phyloP scores from a whole-genome alignment of 2,113 vertebrate genomes.

The Gopherus evgoodei region DNA sequence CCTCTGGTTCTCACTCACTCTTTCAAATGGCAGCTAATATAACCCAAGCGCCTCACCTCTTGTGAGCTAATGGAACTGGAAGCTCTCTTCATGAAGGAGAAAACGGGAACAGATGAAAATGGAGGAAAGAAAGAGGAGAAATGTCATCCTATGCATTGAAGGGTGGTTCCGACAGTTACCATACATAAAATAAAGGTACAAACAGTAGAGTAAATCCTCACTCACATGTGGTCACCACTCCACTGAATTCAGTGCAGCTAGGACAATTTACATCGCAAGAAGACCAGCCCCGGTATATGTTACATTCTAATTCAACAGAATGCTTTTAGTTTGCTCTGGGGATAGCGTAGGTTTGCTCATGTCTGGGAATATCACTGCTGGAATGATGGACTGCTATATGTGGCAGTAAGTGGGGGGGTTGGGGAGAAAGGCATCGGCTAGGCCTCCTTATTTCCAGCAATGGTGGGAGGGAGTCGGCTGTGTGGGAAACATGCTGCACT shows the following conservation, averaged over 20 bases:
- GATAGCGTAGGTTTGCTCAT: slow-evolving; percentile 21
- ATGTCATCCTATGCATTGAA: background rate
- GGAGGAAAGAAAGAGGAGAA: background rate
- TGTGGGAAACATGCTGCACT: slow-evolving; percentile 80
- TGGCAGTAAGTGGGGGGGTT: slow-evolving; percentile 55
- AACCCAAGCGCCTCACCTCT: background rate
- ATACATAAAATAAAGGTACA: background rate
- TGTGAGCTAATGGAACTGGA: background rate
- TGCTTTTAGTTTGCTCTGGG: background rate
- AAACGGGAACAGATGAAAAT: background rate
- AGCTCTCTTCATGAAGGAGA: background rate
- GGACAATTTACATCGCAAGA: slow-evolving; percentile 53
- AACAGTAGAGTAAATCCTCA: background rate
- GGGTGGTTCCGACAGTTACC: background rate
- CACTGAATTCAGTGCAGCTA: slow-evolving; percentile 9
- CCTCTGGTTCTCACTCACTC: background rate
- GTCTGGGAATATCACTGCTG: background rate
- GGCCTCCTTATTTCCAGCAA: slow-evolving; percentile 66
- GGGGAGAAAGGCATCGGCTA: slow-evolving; percentile 44
- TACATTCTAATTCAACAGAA: slow-evolving; percentile 32
- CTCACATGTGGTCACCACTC: background rate
- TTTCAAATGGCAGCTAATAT: background rate
- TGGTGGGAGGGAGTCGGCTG: slow-evolving; percentile 78
- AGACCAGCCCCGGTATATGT: slow-evolving; percentile 42
- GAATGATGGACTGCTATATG: background rate